Conservation (phyloP, 2,113 vertebrate species). For the Hyperopisus bebe region DNA sequence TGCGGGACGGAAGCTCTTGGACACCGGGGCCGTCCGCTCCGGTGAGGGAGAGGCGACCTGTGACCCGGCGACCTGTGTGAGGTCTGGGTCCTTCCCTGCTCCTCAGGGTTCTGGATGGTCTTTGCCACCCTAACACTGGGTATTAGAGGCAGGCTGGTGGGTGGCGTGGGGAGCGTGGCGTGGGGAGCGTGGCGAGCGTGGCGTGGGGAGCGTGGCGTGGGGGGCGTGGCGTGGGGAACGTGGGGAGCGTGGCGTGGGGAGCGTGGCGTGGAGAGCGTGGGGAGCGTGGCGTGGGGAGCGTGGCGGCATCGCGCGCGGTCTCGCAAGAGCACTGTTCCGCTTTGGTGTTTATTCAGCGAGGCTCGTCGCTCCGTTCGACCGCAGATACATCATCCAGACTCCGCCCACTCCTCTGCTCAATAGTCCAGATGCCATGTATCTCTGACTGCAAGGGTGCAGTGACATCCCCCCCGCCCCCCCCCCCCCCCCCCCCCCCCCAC, state of each 20-base stretch:
- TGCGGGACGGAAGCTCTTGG: background rate
- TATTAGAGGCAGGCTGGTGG: background rate
- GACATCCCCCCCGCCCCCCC: constrained; percentile 55
- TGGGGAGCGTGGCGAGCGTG: background rate
- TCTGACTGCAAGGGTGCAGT: constrained; percentile 49
- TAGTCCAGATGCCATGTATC: constrained; percentile 36
- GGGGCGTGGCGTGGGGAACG: background rate
- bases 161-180: background rate
- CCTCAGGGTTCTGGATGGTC: background rate
- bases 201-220: background rate
- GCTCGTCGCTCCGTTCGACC: constrained; percentile 21
- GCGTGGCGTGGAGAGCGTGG: too few species aligned
- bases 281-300: too few species aligned
- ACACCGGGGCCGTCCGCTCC: background rate
- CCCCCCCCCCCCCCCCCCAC: constrained; percentile 47
- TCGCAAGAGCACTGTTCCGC: constrained; percentile 55
- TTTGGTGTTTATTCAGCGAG: constrained; percentile 53
- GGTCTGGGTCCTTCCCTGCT: background rate
- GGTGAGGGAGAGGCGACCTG: background rate
- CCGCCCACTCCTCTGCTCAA: constrained; percentile 19
- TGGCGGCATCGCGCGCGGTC: background rate
- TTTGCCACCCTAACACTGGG: background rate
- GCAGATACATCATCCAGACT: constrained; percentile 12
- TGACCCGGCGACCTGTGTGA: background rate
- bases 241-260: background rate